Conservation (phyloP, 2,113 vertebrate genomes). For the Pandion haliaetus region DNA sequence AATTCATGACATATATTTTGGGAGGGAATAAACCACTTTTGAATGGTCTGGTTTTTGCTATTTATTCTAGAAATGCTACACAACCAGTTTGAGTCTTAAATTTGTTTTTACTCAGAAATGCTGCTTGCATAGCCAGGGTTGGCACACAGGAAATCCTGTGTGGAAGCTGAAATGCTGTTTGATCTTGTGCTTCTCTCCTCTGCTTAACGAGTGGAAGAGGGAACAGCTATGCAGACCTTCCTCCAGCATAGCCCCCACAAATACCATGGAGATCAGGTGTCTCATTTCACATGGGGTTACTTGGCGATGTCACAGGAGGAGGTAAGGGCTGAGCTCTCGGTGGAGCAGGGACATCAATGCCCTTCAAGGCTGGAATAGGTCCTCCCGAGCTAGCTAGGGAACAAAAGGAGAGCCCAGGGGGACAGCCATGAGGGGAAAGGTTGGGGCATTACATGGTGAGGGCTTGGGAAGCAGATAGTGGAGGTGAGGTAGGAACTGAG, state of each 20-base stretch:
- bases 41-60: neutral
- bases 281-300: neutral
- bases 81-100: neutral
- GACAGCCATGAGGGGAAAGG: neutral
- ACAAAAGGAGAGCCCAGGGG: neutral
- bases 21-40: neutral
- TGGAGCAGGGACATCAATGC: neutral
- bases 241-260: neutral
- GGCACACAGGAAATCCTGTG: rapidly evolving
- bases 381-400: neutral
- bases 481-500: neutral
- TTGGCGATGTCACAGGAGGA: neutral
- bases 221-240: neutral
- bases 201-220: neutral
- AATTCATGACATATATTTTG: neutral
- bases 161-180: neutral
- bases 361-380: neutral
- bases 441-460: neutral
- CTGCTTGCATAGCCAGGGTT: neutral
- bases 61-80: neutral
- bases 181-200: neutral
- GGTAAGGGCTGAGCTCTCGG: neutral
- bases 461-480: neutral
- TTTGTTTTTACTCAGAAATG: neutral
- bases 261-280: neutral